These are phyloP conservation scores for Tachypleus tridentatus DNA, from an alignment of 1,140 invertebrate genomes.

Conservation along the genomic window DNA sequence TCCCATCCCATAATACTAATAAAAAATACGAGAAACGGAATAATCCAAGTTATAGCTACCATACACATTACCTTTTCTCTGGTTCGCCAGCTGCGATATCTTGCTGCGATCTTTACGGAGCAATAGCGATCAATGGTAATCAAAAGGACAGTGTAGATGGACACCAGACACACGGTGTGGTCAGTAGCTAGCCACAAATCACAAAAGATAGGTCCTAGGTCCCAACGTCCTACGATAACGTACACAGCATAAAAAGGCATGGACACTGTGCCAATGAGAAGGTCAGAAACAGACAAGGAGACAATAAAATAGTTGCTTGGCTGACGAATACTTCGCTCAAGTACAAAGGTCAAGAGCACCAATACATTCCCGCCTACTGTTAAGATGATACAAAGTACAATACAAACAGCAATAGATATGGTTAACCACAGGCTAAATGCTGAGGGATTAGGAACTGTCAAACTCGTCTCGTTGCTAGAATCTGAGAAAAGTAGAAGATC, in stretches of 20 bases:
- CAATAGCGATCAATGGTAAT: conserved; percentile 99
- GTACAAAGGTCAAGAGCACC: conserved; percentile 89
- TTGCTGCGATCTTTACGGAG: conserved; percentile 96
- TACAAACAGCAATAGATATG: conserved; percentile 75
- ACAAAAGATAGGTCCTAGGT: conserved; percentile 87
- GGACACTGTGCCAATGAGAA: conserved; percentile 77
- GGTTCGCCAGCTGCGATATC: conserved; percentile 94
- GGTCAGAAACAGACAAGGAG: conserved; percentile 92
- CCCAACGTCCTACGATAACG: conserved; percentile 91
- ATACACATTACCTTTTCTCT: conserved; percentile 84
- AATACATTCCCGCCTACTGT: conserved; percentile 93
- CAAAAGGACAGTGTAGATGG: conserved; percentile 96
- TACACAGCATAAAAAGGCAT: conserved; percentile 72
- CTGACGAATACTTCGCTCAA: conserved; percentile 92
- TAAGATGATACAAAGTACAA: conserved; percentile 76
- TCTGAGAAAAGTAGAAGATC: no score
- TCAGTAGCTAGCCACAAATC: conserved; percentile 98
- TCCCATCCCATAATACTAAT: conserved; percentile 99
- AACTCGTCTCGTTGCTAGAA: no score
- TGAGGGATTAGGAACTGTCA: neutral
- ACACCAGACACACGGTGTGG: conserved; percentile 97
- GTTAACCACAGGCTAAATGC: conserved; percentile 86
- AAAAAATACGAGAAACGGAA: conserved; percentile 92
- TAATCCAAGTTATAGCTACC: conserved; percentile 79
- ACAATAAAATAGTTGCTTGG: conserved; percentile 99